phyloP scores from a whole-genome alignment of 2,888 invertebrate species.

The Harpagoxenus sublaevis region DNA sequence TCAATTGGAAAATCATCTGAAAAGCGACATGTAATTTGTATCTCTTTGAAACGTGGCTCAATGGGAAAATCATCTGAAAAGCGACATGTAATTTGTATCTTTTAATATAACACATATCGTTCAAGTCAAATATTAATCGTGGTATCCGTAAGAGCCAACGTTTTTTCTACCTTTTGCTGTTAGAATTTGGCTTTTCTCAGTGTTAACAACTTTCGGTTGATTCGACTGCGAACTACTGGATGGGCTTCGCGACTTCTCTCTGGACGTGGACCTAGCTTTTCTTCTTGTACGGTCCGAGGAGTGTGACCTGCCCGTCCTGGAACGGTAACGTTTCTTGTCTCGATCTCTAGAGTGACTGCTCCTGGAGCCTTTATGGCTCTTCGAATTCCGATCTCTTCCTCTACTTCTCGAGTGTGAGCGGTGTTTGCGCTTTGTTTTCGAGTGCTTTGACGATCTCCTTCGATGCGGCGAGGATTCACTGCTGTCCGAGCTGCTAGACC shows the following conservation, averaged over 20 bases:
- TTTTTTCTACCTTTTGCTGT: conserved; percentile 77
- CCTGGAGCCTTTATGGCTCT: conserved; percentile 79
- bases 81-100: neutral
- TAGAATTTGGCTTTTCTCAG: conserved; percentile 74
- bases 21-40: conserved; percentile 36
- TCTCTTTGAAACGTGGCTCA: conserved; percentile 80
- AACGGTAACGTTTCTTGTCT: conserved; percentile 79
- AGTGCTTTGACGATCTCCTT: conserved; percentile 80
- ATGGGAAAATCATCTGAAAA: conserved; percentile 81
- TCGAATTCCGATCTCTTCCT: conserved; percentile 78
- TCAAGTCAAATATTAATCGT: neutral
- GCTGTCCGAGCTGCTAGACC: conserved; percentile 82
- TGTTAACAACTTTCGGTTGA: conserved; percentile 70
- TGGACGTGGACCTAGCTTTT: conserved; percentile 80
- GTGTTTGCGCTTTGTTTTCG: conserved; percentile 80
- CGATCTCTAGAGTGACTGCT: conserved; percentile 81
- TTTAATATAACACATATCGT: neutral
- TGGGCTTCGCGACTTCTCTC: conserved; percentile 83
- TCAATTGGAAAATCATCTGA: conserved; percentile 83
- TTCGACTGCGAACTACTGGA: conserved; percentile 82
- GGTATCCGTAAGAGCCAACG: neutral
- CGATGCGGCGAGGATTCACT: conserved; percentile 81
- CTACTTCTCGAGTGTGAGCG: conserved; percentile 82
- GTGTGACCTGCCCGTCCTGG: conserved; percentile 79
- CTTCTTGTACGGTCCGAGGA: conserved; percentile 79